A percentile compares a stretch with the other conserved stretches of the same genome.
These are phyloP conservation scores for Acronicta aceris DNA, from an alignment of 2,888 invertebrate species.

Conservation along the genomic window DNA sequence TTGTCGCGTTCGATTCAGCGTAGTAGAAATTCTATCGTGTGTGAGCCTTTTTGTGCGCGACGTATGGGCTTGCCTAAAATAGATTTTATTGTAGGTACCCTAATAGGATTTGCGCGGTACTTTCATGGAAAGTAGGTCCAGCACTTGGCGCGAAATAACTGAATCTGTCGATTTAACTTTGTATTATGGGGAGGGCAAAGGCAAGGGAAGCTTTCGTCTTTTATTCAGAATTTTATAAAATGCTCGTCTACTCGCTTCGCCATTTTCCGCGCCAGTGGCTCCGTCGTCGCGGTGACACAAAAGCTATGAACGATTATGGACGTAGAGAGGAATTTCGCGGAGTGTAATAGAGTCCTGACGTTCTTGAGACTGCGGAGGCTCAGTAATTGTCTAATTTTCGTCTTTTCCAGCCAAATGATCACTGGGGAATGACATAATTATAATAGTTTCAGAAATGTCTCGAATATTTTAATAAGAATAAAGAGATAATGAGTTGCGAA, in stretches of 20 bases:
- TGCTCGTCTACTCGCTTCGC: conserved; percentile 54
- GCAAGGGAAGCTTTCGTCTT: conserved; percentile 41
- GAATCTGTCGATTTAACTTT: conserved; percentile 52
- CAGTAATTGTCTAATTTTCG: conserved; percentile 63
- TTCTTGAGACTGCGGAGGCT: conserved; percentile 47
- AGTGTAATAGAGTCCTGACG: conserved; percentile 59
- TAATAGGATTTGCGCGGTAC: conserved; percentile 47
- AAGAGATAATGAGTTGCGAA: conserved; percentile 21
- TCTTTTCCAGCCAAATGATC: conserved; percentile 54
- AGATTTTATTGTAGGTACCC: conserved; percentile 67
- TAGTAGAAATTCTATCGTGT: conserved; percentile 63
- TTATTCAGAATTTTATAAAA: conserved; percentile 52
- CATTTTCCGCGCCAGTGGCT: conserved; percentile 69
- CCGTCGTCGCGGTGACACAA: conserved; percentile 60
- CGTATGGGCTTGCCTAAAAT: conserved; percentile 61
- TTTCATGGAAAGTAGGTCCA: conserved; percentile 29
- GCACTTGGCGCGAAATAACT: conserved; percentile 38
- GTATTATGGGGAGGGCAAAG: conserved; percentile 45
- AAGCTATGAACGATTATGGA: conserved; percentile 67
- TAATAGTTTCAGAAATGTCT: conserved; percentile 44
- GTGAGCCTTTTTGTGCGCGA: conserved; percentile 52
- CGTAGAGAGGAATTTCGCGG: conserved; percentile 56
- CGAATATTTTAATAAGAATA: conserved; percentile 43
- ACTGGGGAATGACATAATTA: conserved; percentile 41
- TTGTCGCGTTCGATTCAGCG: conserved; percentile 67